A percentile compares a stretch with the other conserved stretches of the same genome.
These are phyloP conservation scores for Formica exsecta DNA, from an alignment of 1,140 invertebrate genomes.

Conservation along the genomic window DNA sequence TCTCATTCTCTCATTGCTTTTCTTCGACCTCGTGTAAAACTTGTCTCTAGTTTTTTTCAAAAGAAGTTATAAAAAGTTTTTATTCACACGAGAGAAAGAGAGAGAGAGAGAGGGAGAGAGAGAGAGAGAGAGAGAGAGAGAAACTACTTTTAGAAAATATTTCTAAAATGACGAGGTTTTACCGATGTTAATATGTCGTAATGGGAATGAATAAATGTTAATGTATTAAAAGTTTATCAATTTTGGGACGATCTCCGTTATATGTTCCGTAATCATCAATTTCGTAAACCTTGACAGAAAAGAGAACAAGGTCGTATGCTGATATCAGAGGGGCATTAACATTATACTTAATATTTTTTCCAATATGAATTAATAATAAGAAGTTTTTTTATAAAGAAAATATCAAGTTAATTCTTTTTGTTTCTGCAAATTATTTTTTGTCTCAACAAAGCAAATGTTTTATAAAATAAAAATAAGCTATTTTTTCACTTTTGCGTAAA, in stretches of 20 bases:
- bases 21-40: background rate
- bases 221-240: slow-evolving; percentile 8
- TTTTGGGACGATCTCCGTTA: background rate
- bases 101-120: too few relatives aligned
- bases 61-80: too few relatives aligned
- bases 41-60: background rate
- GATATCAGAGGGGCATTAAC: background rate
- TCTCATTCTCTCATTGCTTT: slow-evolving; percentile 20
- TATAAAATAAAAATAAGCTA: background rate
- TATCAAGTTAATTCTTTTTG: background rate
- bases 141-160: background rate
- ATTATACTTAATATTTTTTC: slow-evolving; percentile 51
- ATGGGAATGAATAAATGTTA: background rate
- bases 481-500: background rate
- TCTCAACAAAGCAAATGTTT: background rate
- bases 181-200: background rate
- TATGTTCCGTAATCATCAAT: background rate
- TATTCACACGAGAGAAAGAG: background rate
- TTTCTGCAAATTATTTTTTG: background rate
- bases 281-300: slow-evolving; percentile 56
- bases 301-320: slow-evolving; percentile 57
- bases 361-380: slow-evolving; percentile 53
- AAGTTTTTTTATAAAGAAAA: background rate
- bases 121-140: too few relatives aligned
- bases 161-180: background rate